phyloP scores from a whole-genome alignment of 2,888 invertebrate species.

The Yponomeuta malinellus region DNA sequence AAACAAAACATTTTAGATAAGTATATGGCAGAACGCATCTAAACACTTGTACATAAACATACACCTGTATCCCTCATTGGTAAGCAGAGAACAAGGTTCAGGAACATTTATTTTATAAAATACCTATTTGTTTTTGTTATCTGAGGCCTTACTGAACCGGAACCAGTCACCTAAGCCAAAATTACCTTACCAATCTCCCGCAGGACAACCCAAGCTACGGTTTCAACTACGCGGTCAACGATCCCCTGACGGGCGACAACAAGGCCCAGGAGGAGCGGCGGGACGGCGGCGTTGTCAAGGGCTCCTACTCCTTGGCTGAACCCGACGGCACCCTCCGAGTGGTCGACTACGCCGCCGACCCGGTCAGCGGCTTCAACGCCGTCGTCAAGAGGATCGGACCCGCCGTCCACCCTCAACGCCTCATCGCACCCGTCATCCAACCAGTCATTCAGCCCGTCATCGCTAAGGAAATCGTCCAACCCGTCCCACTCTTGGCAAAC shows the following conservation, averaged over 20 bases:
- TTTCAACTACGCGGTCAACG: constrained; percentile 69
- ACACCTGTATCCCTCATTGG: too few relatives aligned
- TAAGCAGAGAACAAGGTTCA: too few relatives aligned
- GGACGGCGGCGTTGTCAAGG: constrained; percentile 61
- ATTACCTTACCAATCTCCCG: constrained; percentile 15
- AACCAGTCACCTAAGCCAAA: neutral
- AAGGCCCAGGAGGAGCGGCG: constrained; percentile 63
- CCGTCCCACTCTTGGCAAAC: constrained; percentile 16
- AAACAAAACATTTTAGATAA: too few relatives aligned
- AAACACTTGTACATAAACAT: too few relatives aligned
- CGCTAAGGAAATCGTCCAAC: constrained; percentile 15
- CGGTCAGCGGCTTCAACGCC: constrained; percentile 62
- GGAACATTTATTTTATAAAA: too few relatives aligned
- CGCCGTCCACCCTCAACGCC: constrained; percentile 48
- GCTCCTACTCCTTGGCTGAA: constrained; percentile 63
- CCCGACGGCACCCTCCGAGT: constrained; percentile 64
- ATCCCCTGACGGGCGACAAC: constrained; percentile 64
- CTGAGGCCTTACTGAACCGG: too few relatives aligned
- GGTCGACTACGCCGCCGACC: constrained; percentile 62
- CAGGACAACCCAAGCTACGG: constrained; percentile 62
- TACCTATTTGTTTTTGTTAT: too few relatives aligned
- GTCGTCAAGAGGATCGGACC: constrained; percentile 60
- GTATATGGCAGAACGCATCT: too few relatives aligned
- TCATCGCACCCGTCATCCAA: constrained; percentile 19
- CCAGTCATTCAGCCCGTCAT: constrained; percentile 22